These are phyloP conservation scores for Chorisops tibialis DNA, from an alignment of 2,888 invertebrate species.

Conservation along the genomic window DNA sequence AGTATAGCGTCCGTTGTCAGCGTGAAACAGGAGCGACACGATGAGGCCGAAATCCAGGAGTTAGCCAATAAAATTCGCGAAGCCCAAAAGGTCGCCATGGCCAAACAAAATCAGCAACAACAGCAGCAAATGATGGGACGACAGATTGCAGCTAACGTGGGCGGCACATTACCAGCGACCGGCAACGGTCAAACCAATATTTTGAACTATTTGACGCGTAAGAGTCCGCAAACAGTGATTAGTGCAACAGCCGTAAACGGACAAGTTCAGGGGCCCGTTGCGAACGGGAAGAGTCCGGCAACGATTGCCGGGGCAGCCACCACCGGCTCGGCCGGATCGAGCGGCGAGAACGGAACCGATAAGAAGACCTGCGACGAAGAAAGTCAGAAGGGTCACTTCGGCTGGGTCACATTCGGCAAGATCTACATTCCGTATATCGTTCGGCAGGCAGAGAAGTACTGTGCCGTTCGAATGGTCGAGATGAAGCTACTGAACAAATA, in stretches of 20 bases:
- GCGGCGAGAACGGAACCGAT: constrained; percentile 45
- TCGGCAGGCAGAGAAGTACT: constrained; percentile 78
- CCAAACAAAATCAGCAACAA: constrained; percentile 45
- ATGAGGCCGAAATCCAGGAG: constrained; percentile 84
- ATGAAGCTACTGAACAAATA: constrained; percentile 85
- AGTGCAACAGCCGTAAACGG: constrained; percentile 5
- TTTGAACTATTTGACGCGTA: constrained; percentile 60
- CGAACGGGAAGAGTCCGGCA: constrained; percentile 36
- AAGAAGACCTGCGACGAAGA: constrained; percentile 62
- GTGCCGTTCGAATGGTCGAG: constrained; percentile 93
- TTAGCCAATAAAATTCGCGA: constrained; percentile 84
- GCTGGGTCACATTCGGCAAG: constrained; percentile 86
- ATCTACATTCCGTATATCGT: constrained; percentile 85
- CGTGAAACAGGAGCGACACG: constrained; percentile 54
- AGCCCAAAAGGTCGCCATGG: constrained; percentile 68
- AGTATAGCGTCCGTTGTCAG: constrained; percentile 31
- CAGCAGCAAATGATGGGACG: constrained; percentile 35
- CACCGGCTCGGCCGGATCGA: constrained; percentile 32
- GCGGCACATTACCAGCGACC: not conserved
- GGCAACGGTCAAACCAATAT: constrained; percentile 55
- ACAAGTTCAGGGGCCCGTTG: constrained; percentile 47
- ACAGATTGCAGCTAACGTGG: constrained; percentile 24
- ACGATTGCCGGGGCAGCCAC: constrained; percentile 6
- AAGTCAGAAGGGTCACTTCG: constrained; percentile 78
- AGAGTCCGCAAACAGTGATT: constrained; percentile 40